A percentile compares a stretch with the other conserved stretches of the same genome.
phyloP scores from a whole-genome alignment of 1,140 invertebrate genomes.

The Zaprionus capensis region DNA sequence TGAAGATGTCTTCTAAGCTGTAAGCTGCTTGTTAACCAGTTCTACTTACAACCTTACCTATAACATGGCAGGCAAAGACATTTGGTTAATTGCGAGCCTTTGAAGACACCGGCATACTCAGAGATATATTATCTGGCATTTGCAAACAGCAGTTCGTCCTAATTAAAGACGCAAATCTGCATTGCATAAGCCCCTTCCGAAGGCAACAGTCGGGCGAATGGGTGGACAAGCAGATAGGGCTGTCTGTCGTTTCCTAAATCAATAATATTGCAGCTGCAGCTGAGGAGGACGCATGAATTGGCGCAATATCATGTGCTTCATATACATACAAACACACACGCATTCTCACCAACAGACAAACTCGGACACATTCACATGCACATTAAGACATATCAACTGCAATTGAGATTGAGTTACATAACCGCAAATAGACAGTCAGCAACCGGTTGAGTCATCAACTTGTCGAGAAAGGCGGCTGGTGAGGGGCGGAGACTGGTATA shows the following conservation, averaged over 20 bases:
- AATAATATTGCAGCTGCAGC: conserved; percentile 28
- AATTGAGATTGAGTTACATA: conserved; percentile 73
- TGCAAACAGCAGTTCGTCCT: conserved; percentile 44
- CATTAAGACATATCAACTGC: conserved; percentile 32
- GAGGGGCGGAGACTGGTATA: neutral
- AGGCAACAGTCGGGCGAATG: neutral
- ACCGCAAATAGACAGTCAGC: conserved; percentile 70
- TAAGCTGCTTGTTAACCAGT: neutral
- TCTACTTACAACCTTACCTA: neutral
- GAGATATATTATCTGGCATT: conserved; percentile 15
- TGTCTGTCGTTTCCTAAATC: conserved; percentile 24
- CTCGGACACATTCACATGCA: neutral
- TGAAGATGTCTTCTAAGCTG: neutral
- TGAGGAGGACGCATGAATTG: neutral
- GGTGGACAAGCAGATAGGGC: neutral
- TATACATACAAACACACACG: neutral
- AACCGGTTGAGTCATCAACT: conserved; percentile 66
- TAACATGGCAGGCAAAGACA: neutral
- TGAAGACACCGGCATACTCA: conserved; percentile 2
- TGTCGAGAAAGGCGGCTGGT: conserved; percentile 7
- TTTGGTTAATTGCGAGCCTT: conserved; percentile 17
- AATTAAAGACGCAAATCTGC: conserved; percentile 52
- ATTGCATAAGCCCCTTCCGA: conserved; percentile 27
- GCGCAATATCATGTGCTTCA: conserved; percentile 20
- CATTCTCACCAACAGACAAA: conserved; percentile 3